Percentiles rank a stretch among this genome's conserved stretches.
These are phyloP conservation scores for Leptestheria dahalacensis DNA, from an alignment of 1,140 invertebrate species.

Conservation along the genomic window DNA sequence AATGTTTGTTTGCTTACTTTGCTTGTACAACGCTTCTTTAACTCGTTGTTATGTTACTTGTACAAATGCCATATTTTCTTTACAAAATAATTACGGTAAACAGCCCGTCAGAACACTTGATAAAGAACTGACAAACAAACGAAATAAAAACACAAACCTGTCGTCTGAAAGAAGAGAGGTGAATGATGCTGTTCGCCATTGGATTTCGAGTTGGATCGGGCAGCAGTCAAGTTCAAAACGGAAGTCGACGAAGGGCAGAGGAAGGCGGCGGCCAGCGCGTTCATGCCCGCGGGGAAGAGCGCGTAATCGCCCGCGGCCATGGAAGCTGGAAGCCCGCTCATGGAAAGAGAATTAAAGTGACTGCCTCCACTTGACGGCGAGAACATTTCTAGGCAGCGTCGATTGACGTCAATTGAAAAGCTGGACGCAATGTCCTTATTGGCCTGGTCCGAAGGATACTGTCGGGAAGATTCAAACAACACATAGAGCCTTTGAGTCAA, in stretches of 20 bases:
- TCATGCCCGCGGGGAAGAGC: conserved; percentile 10
- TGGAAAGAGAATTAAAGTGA: neutral
- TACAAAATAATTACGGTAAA: too few relatives aligned
- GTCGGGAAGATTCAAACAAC: neutral
- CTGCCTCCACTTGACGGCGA: neutral
- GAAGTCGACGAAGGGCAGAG: neutral
- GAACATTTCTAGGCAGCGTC: conserved; percentile 7
- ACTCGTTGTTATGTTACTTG: too few relatives aligned
- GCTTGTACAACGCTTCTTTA: too few relatives aligned
- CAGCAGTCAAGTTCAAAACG: neutral
- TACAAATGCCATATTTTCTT: too few relatives aligned
- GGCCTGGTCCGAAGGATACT: neutral
- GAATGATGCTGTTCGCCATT: conserved; percentile 9
- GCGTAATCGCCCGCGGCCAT: neutral
- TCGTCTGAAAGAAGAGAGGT: conserved; percentile 16
- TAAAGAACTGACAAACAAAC: neutral
- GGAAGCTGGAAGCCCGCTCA: neutral
- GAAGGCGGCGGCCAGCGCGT: conserved; percentile 13
- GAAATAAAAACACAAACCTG: conserved; percentile 7
- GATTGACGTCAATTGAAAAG: neutral
- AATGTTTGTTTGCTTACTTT: too few relatives aligned
- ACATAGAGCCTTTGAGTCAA: too few relatives aligned
- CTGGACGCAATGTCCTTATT: neutral
- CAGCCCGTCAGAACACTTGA: too few relatives aligned
- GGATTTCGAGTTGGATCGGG: neutral